Conservation (phyloP, 2,888 invertebrate species). For the Himalopsyche tibetana region DNA sequence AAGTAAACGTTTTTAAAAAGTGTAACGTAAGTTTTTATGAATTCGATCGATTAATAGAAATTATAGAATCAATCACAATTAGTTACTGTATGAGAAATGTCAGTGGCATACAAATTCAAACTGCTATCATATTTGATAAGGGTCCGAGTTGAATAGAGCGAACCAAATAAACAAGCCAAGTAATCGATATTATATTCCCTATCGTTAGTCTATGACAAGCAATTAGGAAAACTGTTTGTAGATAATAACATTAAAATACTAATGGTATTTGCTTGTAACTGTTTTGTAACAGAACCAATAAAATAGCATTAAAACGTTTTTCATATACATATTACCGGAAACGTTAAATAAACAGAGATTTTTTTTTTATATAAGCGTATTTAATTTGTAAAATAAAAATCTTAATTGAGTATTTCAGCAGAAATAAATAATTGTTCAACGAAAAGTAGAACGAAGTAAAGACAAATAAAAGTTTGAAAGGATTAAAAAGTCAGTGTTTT, state of each 20-base stretch:
- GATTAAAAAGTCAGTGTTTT: too few species aligned
- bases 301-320: not conserved
- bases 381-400: too few species aligned
- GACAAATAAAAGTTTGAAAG: too few species aligned
- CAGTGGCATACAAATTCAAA: not conserved
- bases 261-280: not conserved
- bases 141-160: constrained; percentile 3
- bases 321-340: not conserved
- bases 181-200: constrained; percentile 3
- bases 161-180: constrained; percentile 5
- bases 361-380: too few species aligned
- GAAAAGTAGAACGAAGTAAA: too few species aligned
- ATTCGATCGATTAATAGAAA: too few species aligned
- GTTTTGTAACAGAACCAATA: not conserved
- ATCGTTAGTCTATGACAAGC: not conserved
- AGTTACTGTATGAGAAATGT: not conserved
- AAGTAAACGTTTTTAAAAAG: too few species aligned
- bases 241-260: constrained; percentile 6
- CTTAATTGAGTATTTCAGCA: too few species aligned
- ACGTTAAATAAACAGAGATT: too few species aligned
- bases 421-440: too few species aligned
- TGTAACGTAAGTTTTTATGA: too few species aligned
- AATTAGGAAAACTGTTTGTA: constrained; percentile 12
- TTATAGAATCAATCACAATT: not conserved
- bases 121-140: constrained; percentile 2